Percentiles rank a stretch among this genome's conserved stretches.
Evolutionary conservation across 2,113 vertebrate genomes (phyloP).

Genomic region (Oncorhynchus masou): DNA sequence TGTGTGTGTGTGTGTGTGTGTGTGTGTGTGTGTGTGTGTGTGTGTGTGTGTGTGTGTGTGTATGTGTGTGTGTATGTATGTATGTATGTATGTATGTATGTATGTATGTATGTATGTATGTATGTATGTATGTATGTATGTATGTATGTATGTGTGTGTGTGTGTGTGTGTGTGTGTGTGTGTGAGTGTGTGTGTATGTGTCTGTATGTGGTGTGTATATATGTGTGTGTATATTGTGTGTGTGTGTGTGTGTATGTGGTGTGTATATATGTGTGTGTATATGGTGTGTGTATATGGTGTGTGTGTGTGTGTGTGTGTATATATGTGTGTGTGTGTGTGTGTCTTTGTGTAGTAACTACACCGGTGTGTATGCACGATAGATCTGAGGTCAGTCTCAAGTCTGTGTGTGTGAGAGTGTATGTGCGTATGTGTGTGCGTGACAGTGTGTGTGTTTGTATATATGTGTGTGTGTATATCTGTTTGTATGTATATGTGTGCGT

Average conservation of each 20-base stretch:
- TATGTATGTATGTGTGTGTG: not conserved
- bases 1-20: too few relatives aligned
- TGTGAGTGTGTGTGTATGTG: not conserved
- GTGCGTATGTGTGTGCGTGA: not conserved
- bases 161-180: not conserved
- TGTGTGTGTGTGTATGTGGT: not conserved
- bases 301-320: not conserved
- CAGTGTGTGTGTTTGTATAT: too few relatives aligned
- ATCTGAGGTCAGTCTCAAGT: not conserved
- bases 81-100: not conserved
- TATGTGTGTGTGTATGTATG: not conserved
- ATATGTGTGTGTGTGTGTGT: not conserved
- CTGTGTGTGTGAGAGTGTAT: not conserved
- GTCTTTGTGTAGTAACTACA: too few relatives aligned
- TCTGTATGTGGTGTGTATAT: not conserved
- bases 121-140: too few relatives aligned
- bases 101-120: not conserved
- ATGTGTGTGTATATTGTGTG: not conserved
- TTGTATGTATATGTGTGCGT: not conserved
- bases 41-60: accelerated
- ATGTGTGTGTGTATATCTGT: not conserved
- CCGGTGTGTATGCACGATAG: too few relatives aligned
- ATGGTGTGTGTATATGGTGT: not conserved
- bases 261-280: not conserved
- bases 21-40: too few relatives aligned